Base-by-base conservation (phyloP, 2,888 invertebrate species). In the Geotrupes spiniger region DNA sequence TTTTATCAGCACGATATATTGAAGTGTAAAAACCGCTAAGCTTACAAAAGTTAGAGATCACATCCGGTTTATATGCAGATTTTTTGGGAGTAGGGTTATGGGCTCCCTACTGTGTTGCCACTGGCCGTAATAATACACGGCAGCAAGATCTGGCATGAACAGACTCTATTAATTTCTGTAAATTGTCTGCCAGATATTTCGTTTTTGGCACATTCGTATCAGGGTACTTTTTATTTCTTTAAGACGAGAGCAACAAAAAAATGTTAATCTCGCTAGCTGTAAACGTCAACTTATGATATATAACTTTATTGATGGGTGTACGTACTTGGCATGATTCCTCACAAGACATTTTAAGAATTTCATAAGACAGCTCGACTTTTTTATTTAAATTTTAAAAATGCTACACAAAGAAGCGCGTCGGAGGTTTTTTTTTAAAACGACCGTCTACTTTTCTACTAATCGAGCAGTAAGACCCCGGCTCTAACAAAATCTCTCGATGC, bases 271-370 rank as follows among this genome's bases (percentile, higher is more conserved):
- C 53, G 33, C 15, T 33, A 43, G 56, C 52, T 57, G 57, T 59
- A 57, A 58, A 58, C 50, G 59, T 60, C 56, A 45, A 36, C 48
- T 52, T 50, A 52, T 60, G 57, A 61, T 61, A 58, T 59, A 59
- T 61, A 54, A 49, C 53, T 53, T 59, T 61, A 60, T 60, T 57
- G 61, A 61, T 57, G 59, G 53, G 51, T 49, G 54, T 45, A 50
- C 49, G 43, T 42, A 50, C 51, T 40, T 49, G 29, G 53, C 52
- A 55, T 51, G 48, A 51, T 52, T 42, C 52, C 25, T 28, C 42
- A 40, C 41, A 47, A 51, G 29, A 44, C 41, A 40, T 29, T 38
- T 41, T 45, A 40, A 43, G 29, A 29, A 29, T 29, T 29, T 29
- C 29, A 11, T 33, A 15, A 33, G 33, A 33, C 33, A 33, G 33